Evolutionary conservation across 92 coral and sea anemone genomes (phyloP).

Genomic region (Siderastrea siderea): DNA sequence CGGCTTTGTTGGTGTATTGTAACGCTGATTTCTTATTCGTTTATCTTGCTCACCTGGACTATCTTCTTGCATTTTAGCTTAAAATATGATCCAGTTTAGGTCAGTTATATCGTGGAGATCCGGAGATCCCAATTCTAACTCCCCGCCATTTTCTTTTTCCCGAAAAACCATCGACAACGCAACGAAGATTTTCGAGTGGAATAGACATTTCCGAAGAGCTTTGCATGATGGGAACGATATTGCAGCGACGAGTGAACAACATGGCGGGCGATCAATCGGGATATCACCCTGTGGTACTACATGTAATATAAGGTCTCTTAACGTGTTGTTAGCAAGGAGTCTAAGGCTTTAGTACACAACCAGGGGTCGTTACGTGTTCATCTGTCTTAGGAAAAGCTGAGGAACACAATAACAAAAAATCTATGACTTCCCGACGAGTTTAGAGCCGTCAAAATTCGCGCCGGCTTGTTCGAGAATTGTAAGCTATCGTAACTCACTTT

Average conservation of each 20-base stretch:
- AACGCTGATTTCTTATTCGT: conserved; percentile 76
- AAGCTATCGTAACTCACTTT: conserved; percentile 3
- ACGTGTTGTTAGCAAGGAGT: neutral
- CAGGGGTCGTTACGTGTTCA: neutral
- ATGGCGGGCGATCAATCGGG: conserved; percentile 32
- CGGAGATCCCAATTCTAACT: neutral
- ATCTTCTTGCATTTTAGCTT: conserved; percentile 60
- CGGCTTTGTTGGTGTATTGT: conserved; percentile 70
- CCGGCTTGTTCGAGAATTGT: neutral
- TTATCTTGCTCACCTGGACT: conserved; percentile 60
- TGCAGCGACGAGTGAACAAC: neutral
- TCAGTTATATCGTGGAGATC: neutral
- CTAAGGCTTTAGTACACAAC: neutral
- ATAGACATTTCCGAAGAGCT: conserved; percentile 7
- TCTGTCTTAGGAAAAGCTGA: neutral
- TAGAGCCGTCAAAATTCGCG: neutral
- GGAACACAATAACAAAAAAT: neutral
- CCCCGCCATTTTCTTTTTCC: conserved; percentile 65
- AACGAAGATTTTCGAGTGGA: conserved; percentile 13
- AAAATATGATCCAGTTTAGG: neutral
- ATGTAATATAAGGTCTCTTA: neutral
- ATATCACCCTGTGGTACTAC: conserved; percentile 6
- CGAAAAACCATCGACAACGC: conserved; percentile 7
- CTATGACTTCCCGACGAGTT: neutral
- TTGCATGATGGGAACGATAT: conserved; percentile 25